Conservation (phyloP, 2,888 invertebrate species). For the Apocheima hispidaria region DNA sequence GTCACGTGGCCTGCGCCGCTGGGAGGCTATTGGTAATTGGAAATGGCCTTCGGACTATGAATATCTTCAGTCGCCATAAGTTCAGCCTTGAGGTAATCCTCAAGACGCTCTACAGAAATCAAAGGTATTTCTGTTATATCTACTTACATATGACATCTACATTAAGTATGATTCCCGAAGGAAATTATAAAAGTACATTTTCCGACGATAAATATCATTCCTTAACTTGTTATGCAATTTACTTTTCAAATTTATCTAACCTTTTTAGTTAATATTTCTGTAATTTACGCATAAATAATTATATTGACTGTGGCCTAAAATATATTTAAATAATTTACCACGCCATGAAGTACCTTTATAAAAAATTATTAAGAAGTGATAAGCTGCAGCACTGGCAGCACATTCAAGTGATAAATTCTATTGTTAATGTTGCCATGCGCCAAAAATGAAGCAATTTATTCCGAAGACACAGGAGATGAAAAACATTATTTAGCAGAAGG, state of each 20-base stretch:
- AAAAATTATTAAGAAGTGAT: constrained; percentile 42
- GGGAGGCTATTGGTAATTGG: constrained; percentile 53
- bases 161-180: neutral
- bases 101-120: constrained; percentile 13
- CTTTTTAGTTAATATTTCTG: neutral
- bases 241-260: neutral
- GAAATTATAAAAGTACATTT: neutral
- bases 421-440: constrained; percentile 68
- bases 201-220: neutral
- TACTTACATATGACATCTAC: neutral
- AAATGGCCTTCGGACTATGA: constrained; percentile 42
- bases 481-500: constrained; percentile 76
- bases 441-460: constrained; percentile 83
- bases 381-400: constrained; percentile 63
- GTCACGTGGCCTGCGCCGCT: constrained; percentile 64
- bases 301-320: neutral
- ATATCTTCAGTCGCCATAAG: constrained; percentile 30
- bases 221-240: neutral
- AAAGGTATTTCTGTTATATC: neutral
- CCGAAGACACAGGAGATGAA: constrained; percentile 78
- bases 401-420: constrained; percentile 76
- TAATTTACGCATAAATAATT: neutral
- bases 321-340: neutral
- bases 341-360: neutral
- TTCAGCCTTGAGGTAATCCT: constrained; percentile 15